Conservation (phyloP, 1,140 invertebrate genomes). For the Mya arenaria region DNA sequence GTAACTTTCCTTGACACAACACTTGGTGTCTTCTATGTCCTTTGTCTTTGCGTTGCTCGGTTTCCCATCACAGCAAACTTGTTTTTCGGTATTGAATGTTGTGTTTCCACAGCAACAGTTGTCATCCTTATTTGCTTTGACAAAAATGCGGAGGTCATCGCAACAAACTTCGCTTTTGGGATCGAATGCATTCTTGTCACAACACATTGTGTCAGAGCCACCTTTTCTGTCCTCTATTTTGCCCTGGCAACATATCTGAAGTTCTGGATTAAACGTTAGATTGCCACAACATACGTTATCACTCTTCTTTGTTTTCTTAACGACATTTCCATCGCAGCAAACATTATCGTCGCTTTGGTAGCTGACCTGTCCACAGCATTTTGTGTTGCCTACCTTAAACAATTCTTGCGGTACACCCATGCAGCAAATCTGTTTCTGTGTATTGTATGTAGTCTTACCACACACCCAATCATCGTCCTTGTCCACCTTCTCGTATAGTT, state of each 20-base stretch:
- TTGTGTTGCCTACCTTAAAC: slow-evolving; percentile 26
- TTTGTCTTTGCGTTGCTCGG: slow-evolving; percentile 1
- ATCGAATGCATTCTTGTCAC: slow-evolving; percentile 16
- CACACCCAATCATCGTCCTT: slow-evolving; percentile 41
- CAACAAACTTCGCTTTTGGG: slow-evolving; percentile 30
- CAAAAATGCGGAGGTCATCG: slow-evolving; percentile 39
- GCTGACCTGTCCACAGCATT: slow-evolving; percentile 30
- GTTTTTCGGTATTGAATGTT: slow-evolving; percentile 31
- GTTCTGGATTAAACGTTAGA: slow-evolving; percentile 34
- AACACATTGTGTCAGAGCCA: slow-evolving; percentile 35
- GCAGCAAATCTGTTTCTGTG: slow-evolving; percentile 49
- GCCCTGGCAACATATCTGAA: slow-evolving; percentile 45
- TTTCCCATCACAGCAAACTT: slow-evolving; percentile 40
- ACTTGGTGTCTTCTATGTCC: slow-evolving; percentile 44
- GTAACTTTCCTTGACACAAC: slow-evolving; percentile 43
- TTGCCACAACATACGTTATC: slow-evolving; percentile 54
- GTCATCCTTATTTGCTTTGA: slow-evolving; percentile 44
- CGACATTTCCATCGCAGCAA: slow-evolving; percentile 37
- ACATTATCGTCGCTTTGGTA: slow-evolving; percentile 10
- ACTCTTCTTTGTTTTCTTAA: slow-evolving; percentile 31
- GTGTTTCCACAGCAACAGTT: slow-evolving; percentile 54
- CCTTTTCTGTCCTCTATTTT: slow-evolving; percentile 1
- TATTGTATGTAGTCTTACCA: slow-evolving; percentile 48
- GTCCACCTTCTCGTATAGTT: slow-evolving; percentile 14
- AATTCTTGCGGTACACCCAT: slow-evolving; percentile 19